These are phyloP conservation scores for Cataglyphis cursor DNA, from an alignment of 2,888 invertebrate species.

Conservation along the genomic window DNA sequence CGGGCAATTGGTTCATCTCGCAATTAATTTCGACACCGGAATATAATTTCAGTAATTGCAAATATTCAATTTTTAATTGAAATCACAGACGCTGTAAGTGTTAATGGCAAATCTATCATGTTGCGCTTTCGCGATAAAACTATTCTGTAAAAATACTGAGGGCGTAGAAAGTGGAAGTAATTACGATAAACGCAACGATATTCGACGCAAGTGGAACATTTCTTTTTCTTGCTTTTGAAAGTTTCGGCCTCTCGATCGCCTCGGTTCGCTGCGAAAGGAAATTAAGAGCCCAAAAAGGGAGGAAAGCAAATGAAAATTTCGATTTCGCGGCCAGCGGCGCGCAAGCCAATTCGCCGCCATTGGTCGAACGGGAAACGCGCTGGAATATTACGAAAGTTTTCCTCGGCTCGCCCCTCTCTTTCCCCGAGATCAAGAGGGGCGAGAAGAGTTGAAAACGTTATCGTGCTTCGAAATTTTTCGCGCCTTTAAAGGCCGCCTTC, in stretches of 20 bases:
- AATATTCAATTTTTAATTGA: background rate
- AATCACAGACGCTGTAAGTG: background rate
- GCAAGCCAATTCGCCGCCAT: conserved; percentile 23
- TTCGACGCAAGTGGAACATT: background rate
- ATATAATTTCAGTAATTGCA: background rate
- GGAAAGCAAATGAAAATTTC: conserved; percentile 68
- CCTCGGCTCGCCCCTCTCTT: conserved; percentile 27
- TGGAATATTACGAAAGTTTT: conserved; percentile 74
- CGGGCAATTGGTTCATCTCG: background rate
- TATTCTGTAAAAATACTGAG: background rate
- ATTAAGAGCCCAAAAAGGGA: conserved; percentile 42
- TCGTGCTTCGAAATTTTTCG: conserved; percentile 67
- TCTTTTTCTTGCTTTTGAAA: background rate
- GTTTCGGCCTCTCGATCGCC: conserved; percentile 14
- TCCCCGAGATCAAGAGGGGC: conserved; percentile 56
- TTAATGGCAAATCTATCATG: background rate
- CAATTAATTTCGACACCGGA: conserved; percentile 15
- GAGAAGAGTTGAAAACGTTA: conserved; percentile 50
- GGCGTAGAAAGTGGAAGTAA: background rate
- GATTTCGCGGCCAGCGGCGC: conserved; percentile 32
- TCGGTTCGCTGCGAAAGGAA: conserved; percentile 34
- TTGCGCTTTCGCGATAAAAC: background rate
- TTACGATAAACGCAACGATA: background rate
- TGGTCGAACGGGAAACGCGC: conserved; percentile 53
- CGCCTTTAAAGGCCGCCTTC: conserved; percentile 55